These are phyloP conservation scores for Sternarchorhynchus goeldii DNA, from an alignment of 2,797 vertebrate species.

Conservation along the genomic window DNA sequence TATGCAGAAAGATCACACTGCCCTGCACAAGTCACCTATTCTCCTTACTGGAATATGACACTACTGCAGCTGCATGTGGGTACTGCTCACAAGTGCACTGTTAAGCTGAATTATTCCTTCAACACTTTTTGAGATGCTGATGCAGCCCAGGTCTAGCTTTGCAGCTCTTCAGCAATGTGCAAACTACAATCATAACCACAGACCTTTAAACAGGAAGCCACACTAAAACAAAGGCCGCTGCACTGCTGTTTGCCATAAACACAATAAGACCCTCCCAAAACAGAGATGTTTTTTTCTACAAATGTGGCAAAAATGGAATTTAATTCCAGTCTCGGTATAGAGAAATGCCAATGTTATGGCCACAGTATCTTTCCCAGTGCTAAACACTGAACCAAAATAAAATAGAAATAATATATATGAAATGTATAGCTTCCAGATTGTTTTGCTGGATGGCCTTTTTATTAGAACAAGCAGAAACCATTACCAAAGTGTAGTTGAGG, in stretches of 20 bases:
- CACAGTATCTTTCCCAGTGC: neutral
- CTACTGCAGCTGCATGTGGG: too few species aligned
- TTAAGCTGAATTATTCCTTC: neutral
- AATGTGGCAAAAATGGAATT: neutral
- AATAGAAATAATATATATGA: neutral
- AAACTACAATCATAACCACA: slow-evolving; percentile 28
- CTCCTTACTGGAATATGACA: too few species aligned
- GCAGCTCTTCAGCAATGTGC: slow-evolving; percentile 21
- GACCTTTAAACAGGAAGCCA: slow-evolving; percentile 48
- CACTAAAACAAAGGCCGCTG: slow-evolving; percentile 27
- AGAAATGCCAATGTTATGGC: neutral
- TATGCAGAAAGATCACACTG: neutral
- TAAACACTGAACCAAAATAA: neutral
- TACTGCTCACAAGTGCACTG: neutral
- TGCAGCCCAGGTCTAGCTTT: neutral
- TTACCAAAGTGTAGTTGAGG: neutral
- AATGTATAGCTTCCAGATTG: neutral
- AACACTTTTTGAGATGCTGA: neutral
- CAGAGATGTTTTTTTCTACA: neutral
- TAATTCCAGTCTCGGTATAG: neutral
- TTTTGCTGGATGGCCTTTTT: neutral
- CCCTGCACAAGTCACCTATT: too few species aligned
- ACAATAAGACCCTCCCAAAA: slow-evolving; percentile 3
- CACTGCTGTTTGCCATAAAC: slow-evolving; percentile 23
- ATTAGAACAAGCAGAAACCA: slow-evolving; percentile 5